A percentile compares a stretch with the other conserved stretches of the same genome.
Evolutionary conservation across 2,888 invertebrate species (phyloP).

Genomic region (Drosophila putrida): DNA sequence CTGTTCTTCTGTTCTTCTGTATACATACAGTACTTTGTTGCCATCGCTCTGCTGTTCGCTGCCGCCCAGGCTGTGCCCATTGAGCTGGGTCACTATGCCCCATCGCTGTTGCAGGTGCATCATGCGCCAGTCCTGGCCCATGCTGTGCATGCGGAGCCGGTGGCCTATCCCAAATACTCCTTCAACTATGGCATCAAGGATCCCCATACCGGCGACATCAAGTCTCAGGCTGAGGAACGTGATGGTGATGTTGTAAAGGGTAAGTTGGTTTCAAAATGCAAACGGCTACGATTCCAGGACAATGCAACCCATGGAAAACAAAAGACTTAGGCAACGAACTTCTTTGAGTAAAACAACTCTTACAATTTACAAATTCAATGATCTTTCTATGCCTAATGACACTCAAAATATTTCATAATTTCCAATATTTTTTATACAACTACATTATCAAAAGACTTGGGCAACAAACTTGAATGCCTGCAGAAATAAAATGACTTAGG

Average conservation of each 20-base stretch:
- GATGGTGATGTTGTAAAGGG: conserved; percentile 90
- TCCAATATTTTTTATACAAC: not conserved
- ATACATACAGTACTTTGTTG: conserved; percentile 83
- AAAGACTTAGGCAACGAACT: conserved; percentile 53
- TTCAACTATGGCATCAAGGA: conserved; percentile 91
- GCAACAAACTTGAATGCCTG: conserved; percentile 47
- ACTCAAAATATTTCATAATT: not conserved
- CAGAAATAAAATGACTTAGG: conserved; percentile 28
- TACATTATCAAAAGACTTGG: conserved; percentile 9
- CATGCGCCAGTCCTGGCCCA: conserved; percentile 82
- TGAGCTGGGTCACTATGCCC: conserved; percentile 84
- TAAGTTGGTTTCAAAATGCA: conserved; percentile 42
- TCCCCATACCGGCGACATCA: conserved; percentile 90
- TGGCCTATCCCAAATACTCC: conserved; percentile 89
- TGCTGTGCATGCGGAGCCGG: conserved; percentile 83
- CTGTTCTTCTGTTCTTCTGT: conserved; percentile 29
- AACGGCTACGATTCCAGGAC: conserved; percentile 27
- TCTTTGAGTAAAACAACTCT: not conserved
- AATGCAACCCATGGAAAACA: conserved; percentile 23
- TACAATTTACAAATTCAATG: not conserved
- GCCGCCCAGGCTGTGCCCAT: conserved; percentile 84
- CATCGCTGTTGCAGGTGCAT: conserved; percentile 72
- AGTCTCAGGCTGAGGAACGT: conserved; percentile 89
- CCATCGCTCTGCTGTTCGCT: conserved; percentile 83
- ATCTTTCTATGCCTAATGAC: not conserved